Evolutionary conservation across 2,797 vertebrate genomes (phyloP).

Genomic region (Pipistrellus nathusii): DNA sequence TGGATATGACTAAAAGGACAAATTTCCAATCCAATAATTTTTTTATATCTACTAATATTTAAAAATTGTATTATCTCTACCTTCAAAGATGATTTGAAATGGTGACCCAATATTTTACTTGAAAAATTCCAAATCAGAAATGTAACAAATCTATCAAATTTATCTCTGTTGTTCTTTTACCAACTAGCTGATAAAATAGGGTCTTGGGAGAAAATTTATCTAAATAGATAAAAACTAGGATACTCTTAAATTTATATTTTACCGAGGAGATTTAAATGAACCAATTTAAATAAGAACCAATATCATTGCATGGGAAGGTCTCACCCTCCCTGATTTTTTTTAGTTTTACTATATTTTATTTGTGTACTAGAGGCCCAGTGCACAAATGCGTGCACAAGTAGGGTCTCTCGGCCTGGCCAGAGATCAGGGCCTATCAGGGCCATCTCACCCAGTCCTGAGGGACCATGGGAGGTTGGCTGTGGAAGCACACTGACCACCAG

Average conservation of each 20-base stretch:
- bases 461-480: too few relatives aligned
- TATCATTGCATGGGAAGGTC: not conserved
- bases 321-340: not conserved
- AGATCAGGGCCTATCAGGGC: too few relatives aligned
- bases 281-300: constrained; percentile 15
- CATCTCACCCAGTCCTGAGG: too few relatives aligned
- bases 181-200: constrained; percentile 6
- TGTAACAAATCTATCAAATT: constrained; percentile 34
- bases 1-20: not conserved
- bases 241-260: constrained; percentile 33
- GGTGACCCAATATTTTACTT: constrained; percentile 32
- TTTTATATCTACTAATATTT: constrained; percentile 27
- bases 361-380: not conserved
- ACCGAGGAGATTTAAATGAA: constrained; percentile 26
- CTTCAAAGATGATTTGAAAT: constrained; percentile 43
- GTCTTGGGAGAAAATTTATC: not conserved
- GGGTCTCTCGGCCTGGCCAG: too few relatives aligned
- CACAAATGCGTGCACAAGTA: too few relatives aligned
- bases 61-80: not conserved
- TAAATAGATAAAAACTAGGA: constrained; percentile 39
- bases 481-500: too few relatives aligned
- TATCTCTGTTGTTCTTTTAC: constrained; percentile 45
- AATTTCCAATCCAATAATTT: constrained; percentile 1
- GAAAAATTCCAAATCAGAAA: constrained; percentile 49
- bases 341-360: not conserved